These are phyloP conservation scores for Pluvianellus socialis DNA, from an alignment of 2,113 vertebrate species.

Conservation along the genomic window DNA sequence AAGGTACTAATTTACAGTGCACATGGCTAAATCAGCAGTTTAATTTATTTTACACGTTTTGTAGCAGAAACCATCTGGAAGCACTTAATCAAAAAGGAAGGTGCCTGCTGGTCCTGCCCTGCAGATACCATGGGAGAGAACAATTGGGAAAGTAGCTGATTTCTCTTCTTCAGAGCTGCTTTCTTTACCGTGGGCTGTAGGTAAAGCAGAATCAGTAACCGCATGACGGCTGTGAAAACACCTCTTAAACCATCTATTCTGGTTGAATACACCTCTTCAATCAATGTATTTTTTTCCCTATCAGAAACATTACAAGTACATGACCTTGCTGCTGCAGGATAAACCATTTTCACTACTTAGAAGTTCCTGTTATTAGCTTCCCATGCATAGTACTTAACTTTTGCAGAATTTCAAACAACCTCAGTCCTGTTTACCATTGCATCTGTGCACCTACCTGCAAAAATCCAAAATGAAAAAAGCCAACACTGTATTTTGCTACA, in stretches of 20 bases:
- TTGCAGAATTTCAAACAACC: neutral
- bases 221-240: neutral
- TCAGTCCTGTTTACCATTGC: neutral
- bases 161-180: neutral
- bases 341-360: neutral
- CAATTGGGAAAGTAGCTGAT: neutral
- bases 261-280: neutral
- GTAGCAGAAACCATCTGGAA: neutral
- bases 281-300: neutral
- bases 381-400: neutral
- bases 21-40: neutral
- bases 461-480: neutral
- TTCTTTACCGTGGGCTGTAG: neutral
- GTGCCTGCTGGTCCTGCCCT: neutral
- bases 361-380: neutral
- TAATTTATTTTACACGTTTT: neutral
- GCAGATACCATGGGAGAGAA: neutral
- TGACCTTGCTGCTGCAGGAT: neutral
- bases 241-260: neutral
- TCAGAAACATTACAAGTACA: neutral
- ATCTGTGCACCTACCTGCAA: neutral
- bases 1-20: neutral
- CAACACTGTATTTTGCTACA: neutral
- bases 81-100: neutral
- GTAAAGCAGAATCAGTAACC: neutral